phyloP scores from a whole-genome alignment of 2,113 vertebrate species.

The Eidolon helvum region DNA sequence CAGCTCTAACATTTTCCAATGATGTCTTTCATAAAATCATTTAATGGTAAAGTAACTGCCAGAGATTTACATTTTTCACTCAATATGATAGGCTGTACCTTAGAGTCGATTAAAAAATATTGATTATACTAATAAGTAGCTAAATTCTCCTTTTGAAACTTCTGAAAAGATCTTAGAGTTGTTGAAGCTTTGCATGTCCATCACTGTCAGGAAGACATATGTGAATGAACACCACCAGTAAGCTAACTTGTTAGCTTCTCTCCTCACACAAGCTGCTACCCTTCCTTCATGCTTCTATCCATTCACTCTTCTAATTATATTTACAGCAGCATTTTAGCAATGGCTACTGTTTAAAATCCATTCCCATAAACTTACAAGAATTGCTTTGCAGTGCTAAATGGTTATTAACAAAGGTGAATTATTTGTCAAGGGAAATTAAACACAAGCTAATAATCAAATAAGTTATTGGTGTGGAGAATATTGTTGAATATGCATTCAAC shows the following conservation, averaged over 20 bases:
- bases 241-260: background rate
- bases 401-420: constrained; percentile 73
- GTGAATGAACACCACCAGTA: background rate
- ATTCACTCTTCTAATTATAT: background rate
- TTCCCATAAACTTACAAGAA: constrained; percentile 4
- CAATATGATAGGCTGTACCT: background rate
- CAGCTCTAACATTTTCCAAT: background rate
- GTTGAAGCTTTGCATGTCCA: background rate
- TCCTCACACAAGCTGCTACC: background rate
- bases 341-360: constrained; percentile 37
- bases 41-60: background rate
- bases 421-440: constrained; percentile 76
- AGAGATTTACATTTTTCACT: background rate
- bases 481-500: constrained; percentile 71
- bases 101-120: background rate
- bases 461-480: constrained; percentile 65
- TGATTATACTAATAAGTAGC: background rate
- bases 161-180: background rate
- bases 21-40: background rate
- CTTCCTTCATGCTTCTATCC: background rate
- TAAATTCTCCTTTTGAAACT: background rate
- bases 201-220: background rate
- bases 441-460: constrained; percentile 67
- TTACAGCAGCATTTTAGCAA: background rate
- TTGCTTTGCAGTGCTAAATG: constrained; percentile 68